Conservation (phyloP, 2,113 vertebrate species). For the Nyctereutes procyonoides region DNA sequence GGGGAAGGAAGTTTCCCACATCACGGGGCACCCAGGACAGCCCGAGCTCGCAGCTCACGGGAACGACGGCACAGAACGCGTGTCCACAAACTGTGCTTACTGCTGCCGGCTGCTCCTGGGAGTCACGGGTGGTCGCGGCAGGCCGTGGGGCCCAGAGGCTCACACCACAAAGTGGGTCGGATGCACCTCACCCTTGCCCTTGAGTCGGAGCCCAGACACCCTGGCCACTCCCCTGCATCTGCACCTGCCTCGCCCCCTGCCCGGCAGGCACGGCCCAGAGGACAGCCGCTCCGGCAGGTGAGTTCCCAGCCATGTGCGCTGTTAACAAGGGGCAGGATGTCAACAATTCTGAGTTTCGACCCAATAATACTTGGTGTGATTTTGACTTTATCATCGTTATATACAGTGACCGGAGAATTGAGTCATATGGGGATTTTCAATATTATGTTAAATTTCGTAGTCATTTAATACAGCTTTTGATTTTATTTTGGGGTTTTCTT, state of each 20-base stretch:
- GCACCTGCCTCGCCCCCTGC: too few relatives aligned
- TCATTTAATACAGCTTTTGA: not conserved
- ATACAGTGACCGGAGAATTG: not conserved
- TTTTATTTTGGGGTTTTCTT: not conserved
- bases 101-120: not conserved
- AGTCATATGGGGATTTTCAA: not conserved
- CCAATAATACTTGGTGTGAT: not conserved
- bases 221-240: not conserved
- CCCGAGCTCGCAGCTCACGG: accelerated
- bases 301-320: not conserved
- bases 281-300: not conserved
- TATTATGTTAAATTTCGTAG: not conserved
- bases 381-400: not conserved
- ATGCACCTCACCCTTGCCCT: not conserved
- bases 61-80: not conserved
- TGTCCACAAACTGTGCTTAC: not conserved
- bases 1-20: not conserved
- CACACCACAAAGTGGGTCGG: not conserved
- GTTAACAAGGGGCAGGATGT: not conserved
- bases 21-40: not conserved
- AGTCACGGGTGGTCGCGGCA: not conserved
- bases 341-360: not conserved
- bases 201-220: too few relatives aligned
- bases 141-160: too few relatives aligned
- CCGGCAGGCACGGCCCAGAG: too few relatives aligned